Base-by-base conservation (phyloP, 2,113 vertebrate species). In the Gobius niger region DNA sequence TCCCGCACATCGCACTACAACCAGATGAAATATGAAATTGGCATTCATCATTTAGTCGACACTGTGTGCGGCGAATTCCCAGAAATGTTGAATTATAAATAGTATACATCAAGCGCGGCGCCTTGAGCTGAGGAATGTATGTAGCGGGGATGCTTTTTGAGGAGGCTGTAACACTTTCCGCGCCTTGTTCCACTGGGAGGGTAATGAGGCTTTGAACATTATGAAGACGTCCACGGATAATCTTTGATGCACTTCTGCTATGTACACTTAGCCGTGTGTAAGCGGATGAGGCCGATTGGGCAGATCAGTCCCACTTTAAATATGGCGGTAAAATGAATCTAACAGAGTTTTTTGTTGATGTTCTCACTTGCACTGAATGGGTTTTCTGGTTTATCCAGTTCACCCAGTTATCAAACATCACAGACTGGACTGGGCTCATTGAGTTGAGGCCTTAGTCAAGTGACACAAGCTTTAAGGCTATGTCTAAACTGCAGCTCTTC, bases 141-240 rank as follows among this genome's bases (percentile, higher is more conserved):
- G 34, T 63, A 46, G 68, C 49, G 24, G 24, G 61, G 64, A 47
- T 74, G 59, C 14, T 62, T 68, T 57, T 40, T 19, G 47, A 50
- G 57, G 53, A 51, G 60, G 54, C 8, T 60, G 0, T 10, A 63
- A 40, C 52, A 59, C 18, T 47, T 13, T 18, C 40, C 49, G 18
- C 56, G 62, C 59, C 49, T 72, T 73, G 69, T 56, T 70, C 64
- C 57, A 19, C 56, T 59, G 61, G 11, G 18, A 59, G 1, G 16
- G 63, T 52, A 70, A 83, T 82, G 60, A 70, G 75, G 76, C 71
- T 77, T 63, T 61, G 44, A 6, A 44, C 52, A 19, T 4, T 18
- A 44, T 69, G 73, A 74, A 75, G 75, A 68, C 56, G 73, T 80
- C 53, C 66, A 40, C 71, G 51, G 41, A 47, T 68, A 53, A 19